phyloP scores from a whole-genome alignment of 2,888 invertebrate genomes.

The Neoitamus cyanurus region DNA sequence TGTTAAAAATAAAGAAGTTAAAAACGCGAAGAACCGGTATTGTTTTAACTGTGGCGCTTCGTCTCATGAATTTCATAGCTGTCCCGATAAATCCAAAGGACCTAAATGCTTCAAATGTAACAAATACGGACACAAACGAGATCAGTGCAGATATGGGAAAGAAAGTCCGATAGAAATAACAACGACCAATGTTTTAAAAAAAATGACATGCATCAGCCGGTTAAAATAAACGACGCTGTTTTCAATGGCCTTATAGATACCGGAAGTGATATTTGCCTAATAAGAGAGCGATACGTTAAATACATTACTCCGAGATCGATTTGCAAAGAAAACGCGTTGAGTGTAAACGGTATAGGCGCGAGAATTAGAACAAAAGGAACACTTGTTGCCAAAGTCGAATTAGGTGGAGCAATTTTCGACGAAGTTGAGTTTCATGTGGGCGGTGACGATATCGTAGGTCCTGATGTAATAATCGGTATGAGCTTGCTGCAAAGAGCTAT shows the following conservation, averaged over 20 bases:
- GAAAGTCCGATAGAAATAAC: background rate
- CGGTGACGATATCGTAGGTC: background rate
- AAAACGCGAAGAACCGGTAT: background rate
- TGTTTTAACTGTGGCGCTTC: slow-evolving; percentile 2
- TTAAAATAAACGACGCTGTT: background rate
- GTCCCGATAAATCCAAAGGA: background rate
- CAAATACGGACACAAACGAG: background rate
- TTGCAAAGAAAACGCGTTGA: background rate
- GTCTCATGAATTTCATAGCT: background rate
- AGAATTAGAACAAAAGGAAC: background rate
- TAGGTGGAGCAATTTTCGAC: background rate
- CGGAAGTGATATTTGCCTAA: background rate
- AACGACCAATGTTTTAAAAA: background rate
- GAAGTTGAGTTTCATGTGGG: background rate
- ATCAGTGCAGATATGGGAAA: background rate
- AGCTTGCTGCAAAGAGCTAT: background rate
- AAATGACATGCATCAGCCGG: background rate
- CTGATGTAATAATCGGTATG: background rate
- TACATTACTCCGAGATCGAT: background rate
- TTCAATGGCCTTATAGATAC: background rate
- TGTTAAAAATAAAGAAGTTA: background rate
- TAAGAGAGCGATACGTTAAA: background rate
- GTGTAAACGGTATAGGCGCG: background rate
- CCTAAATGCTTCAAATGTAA: background rate
- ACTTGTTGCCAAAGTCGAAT: background rate